Evolutionary conservation across 2,797 vertebrate species (phyloP).

Genomic region (Parambassis ranga): DNA sequence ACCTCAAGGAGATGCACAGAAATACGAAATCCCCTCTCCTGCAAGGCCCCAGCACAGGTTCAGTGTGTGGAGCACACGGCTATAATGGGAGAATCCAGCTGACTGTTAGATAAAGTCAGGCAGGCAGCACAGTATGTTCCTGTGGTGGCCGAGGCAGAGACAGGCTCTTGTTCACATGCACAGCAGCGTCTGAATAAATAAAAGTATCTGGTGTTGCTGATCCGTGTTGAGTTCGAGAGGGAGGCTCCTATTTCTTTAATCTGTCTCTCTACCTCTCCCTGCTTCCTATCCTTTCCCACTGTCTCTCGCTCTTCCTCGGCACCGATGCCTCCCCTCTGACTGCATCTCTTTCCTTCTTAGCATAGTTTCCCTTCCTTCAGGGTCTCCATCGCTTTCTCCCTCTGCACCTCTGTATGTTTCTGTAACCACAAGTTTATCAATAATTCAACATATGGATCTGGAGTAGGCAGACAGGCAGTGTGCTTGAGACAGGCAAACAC

Average conservation of each 20-base stretch:
- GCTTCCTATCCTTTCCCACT: background rate
- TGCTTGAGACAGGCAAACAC: conserved; percentile 59
- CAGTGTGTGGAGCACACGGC: background rate
- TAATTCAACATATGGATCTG: conserved; percentile 81
- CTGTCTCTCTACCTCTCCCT: conserved; percentile 38
- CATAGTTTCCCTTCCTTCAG: conserved; percentile 24
- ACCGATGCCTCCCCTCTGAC: background rate
- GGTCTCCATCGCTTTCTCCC: conserved; percentile 38
- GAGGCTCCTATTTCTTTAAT: conserved; percentile 80
- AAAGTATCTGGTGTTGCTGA: conserved; percentile 83
- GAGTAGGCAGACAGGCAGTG: conserved; percentile 66
- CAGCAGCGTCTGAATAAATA: conserved; percentile 82
- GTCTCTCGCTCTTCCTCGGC: conserved; percentile 8
- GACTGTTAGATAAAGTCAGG: conserved; percentile 26
- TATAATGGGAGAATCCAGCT: conserved; percentile 39
- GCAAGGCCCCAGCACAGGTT: background rate
- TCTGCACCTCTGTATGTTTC: conserved; percentile 3
- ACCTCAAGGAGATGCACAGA: background rate
- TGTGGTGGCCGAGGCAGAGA: conserved; percentile 32
- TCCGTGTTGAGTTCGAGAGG: conserved; percentile 74
- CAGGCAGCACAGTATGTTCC: conserved; percentile 66
- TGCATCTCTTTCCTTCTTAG: conserved; percentile 25
- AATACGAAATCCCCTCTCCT: background rate
- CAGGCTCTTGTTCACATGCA: conserved; percentile 71
- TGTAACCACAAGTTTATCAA: conserved; percentile 73